Evolutionary conservation across 1,140 invertebrate species (phyloP).

Genomic region (Papilio aristodemus): DNA sequence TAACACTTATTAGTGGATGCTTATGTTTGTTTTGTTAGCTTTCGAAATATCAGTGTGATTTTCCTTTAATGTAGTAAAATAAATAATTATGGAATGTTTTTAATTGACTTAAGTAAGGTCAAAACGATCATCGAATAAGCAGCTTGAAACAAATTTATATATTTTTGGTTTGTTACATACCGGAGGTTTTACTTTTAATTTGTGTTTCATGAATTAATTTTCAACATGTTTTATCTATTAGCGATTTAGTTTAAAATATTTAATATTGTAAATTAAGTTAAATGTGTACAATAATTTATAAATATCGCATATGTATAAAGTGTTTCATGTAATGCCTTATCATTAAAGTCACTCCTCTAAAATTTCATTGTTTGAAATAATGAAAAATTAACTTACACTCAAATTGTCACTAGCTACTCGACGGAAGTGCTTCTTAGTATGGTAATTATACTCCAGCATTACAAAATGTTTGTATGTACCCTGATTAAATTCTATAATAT

Average conservation of each 20-base stretch:
- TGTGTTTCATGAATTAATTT: conserved; percentile 20
- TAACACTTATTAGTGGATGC: conserved; percentile 70
- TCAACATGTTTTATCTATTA: conserved; percentile 25
- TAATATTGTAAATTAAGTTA: conserved; percentile 35
- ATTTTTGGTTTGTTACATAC: conserved; percentile 6
- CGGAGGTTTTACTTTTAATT: conserved; percentile 27
- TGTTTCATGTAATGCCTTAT: conserved; percentile 27
- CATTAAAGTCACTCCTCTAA: conserved; percentile 41
- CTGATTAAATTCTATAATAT: conserved; percentile 81
- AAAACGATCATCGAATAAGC: conserved; percentile 38
- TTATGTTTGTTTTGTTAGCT: conserved; percentile 76
- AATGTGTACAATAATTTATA: conserved; percentile 32
- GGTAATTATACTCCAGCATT: conserved; percentile 77
- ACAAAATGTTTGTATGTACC: conserved; percentile 80
- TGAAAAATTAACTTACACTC: conserved; percentile 61
- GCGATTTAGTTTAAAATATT: conserved; percentile 33
- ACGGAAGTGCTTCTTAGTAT: conserved; percentile 77
- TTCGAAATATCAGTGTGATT: conserved; percentile 77
- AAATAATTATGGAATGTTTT: conserved; percentile 75
- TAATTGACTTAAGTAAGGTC: conserved; percentile 56
- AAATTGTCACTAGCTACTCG: conserved; percentile 70
- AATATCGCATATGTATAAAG: conserved; percentile 30
- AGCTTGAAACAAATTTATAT: conserved; percentile 14
- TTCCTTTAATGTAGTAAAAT: conserved; percentile 66
- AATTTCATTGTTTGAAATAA: conserved; percentile 49